These are phyloP conservation scores for Drosophila repleta DNA, from an alignment of 1,140 invertebrate species.

Conservation along the genomic window DNA sequence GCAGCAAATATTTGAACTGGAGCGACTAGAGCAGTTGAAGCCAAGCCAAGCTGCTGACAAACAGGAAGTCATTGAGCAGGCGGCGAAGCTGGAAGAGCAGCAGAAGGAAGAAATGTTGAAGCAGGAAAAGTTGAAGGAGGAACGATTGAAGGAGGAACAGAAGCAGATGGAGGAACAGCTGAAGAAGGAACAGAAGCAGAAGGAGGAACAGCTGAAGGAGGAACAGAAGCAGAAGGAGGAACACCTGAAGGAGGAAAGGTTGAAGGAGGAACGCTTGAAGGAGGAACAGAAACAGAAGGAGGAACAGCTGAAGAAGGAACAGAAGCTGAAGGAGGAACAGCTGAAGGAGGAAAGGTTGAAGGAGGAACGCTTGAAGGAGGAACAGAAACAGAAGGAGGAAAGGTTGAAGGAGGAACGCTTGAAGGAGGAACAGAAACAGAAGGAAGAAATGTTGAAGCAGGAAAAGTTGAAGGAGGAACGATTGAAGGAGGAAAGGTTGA, in stretches of 20 bases:
- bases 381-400: background rate
- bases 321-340: conserved; percentile 8
- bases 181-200: background rate
- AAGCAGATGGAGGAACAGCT: background rate
- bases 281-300: background rate
- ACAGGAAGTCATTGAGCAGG: conserved; percentile 37
- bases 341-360: background rate
- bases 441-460: conserved; percentile 4
- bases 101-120: conserved; percentile 1
- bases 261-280: background rate
- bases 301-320: conserved; percentile 1
- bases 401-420: background rate
- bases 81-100: background rate
- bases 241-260: background rate
- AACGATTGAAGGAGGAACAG: background rate
- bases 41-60: conserved; percentile 34
- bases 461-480: background rate
- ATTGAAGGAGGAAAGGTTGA: background rate
- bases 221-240: background rate
- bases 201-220: background rate
- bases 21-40: conserved; percentile 30
- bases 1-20: conserved; percentile 56
- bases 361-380: background rate
- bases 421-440: background rate
- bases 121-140: background rate